phyloP scores from a whole-genome alignment of 2,888 invertebrate species.

The Epinotia bilunana region DNA sequence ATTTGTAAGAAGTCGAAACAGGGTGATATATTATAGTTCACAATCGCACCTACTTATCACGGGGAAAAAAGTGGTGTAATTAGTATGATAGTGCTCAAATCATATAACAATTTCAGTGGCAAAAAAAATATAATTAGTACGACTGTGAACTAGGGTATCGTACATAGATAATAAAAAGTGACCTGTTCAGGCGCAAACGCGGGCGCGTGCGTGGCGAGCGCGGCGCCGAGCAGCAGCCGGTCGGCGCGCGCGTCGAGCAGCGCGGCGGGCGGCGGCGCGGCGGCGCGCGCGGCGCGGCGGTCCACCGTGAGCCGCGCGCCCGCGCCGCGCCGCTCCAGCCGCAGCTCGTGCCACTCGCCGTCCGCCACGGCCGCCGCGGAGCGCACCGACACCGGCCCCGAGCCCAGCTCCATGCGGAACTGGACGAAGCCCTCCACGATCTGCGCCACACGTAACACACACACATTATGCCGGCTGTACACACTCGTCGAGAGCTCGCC shows the following conservation, averaged over 20 bases:
- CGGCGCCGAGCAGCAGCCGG: conserved; percentile 93
- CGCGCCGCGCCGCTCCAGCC: conserved; percentile 92
- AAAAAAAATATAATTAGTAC: no score
- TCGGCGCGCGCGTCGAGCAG: conserved; percentile 94
- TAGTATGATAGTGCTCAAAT: no score
- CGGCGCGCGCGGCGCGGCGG: conserved; percentile 91
- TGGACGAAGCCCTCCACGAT: conserved; percentile 92
- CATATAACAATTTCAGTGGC: no score
- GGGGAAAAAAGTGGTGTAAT: no score
- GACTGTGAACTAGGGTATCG: no score
- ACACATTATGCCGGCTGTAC: no score
- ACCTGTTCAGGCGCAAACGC: conserved; percentile 84
- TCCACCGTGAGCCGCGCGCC: conserved; percentile 92
- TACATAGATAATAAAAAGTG: no score
- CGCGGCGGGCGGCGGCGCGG: conserved; percentile 87
- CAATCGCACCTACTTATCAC: no score
- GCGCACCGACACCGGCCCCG: conserved; percentile 93
- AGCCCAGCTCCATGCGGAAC: conserved; percentile 96
- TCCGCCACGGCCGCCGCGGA: conserved; percentile 82
- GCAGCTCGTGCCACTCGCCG: conserved; percentile 89
- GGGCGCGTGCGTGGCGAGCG: conserved; percentile 90
- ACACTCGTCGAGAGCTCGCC: no score
- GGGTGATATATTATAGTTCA: no score
- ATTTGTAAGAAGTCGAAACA: no score
- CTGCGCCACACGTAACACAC: background rate